Evolutionary conservation across 2,888 invertebrate species (phyloP).

Genomic region (Platycnemis pennipes): DNA sequence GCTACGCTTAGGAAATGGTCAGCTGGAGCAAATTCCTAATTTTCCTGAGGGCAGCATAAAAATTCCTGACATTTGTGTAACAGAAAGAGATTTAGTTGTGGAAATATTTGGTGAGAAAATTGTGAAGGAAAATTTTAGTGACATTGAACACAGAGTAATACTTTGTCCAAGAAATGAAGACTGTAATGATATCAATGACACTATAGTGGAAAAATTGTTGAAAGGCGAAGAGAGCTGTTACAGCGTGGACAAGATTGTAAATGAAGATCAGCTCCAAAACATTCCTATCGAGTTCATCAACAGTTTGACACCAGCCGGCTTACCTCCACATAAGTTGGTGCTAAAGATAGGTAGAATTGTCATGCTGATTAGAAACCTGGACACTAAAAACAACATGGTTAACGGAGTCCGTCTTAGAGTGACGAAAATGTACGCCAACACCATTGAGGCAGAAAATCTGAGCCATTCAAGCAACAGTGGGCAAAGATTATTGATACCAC

Average conservation of each 20-base stretch:
- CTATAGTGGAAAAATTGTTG: not conserved
- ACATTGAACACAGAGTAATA: not conserved
- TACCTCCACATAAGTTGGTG: not conserved
- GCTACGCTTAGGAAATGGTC: not conserved
- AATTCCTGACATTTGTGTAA: not conserved
- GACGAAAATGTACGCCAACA: not conserved
- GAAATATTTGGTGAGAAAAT: not conserved
- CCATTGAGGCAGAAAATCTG: not conserved
- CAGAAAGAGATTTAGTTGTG: not conserved
- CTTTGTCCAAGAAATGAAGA: not conserved
- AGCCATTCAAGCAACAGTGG: not conserved
- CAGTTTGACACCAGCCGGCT: constrained; percentile 28
- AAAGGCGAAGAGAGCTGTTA: not conserved
- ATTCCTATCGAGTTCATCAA: not conserved
- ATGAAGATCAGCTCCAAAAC: not conserved
- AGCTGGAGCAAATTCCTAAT: not conserved
- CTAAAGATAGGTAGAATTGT: not conserved
- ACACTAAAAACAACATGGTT: not conserved
- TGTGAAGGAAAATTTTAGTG: not conserved
- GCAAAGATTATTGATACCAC: not conserved
- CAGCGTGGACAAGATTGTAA: not conserved
- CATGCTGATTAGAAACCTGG: not conserved
- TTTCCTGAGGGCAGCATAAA: not conserved
- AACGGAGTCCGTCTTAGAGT: not conserved
- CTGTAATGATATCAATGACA: not conserved